phyloP scores from a whole-genome alignment of 2,888 invertebrate species.

The Lepidochitona cinerea region DNA sequence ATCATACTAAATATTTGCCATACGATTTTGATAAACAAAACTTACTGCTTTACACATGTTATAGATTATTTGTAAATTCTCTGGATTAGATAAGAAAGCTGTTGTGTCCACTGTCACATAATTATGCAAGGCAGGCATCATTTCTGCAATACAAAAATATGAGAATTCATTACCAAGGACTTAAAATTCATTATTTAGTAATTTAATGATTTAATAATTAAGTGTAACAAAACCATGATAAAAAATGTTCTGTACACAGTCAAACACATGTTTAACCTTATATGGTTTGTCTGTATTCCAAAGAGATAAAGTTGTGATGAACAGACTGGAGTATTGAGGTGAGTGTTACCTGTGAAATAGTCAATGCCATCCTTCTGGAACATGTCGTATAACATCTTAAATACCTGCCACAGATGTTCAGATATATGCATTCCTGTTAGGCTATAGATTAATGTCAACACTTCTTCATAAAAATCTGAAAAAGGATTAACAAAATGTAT shows the following conservation, averaged over 20 bases:
- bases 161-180: too few relatives aligned
- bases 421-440: constrained; percentile 91
- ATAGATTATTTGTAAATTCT: constrained; percentile 90
- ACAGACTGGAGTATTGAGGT: too few relatives aligned
- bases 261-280: too few relatives aligned
- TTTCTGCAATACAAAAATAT: too few relatives aligned
- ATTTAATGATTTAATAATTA: too few relatives aligned
- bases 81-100: constrained; percentile 91
- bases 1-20: too few relatives aligned
- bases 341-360: constrained; percentile 81
- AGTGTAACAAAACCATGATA: background rate
- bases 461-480: constrained; percentile 99
- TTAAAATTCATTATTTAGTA: too few relatives aligned
- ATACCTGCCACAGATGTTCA: constrained; percentile 95
- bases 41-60: constrained; percentile 92
- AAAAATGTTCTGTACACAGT: too few relatives aligned
- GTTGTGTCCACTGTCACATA: constrained; percentile 96
- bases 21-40: too few relatives aligned
- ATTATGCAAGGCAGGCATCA: constrained; percentile 99
- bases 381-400: constrained; percentile 79
- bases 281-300: too few relatives aligned
- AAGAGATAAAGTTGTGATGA: too few relatives aligned
- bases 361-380: constrained; percentile 96
- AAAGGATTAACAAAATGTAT: too few relatives aligned
- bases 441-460: constrained; percentile 91